Evolutionary conservation across 2,113 vertebrate genomes (phyloP).

Genomic region (Platysteira castanea): DNA sequence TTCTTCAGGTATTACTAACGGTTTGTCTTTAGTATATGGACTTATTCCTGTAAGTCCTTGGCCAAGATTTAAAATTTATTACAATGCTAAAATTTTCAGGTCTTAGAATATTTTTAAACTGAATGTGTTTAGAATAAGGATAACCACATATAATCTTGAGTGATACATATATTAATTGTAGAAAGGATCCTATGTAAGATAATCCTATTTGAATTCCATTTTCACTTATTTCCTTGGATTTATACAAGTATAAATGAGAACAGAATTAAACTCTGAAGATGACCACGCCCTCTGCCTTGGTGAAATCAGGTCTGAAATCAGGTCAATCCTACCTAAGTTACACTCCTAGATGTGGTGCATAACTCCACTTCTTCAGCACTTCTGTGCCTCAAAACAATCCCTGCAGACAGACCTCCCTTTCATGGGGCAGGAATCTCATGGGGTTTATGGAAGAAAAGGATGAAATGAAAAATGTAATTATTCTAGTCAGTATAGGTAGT

Average conservation of each 20-base stretch:
- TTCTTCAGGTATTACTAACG: neutral
- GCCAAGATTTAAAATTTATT: neutral
- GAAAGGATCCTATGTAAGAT: neutral
- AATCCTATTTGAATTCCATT: neutral
- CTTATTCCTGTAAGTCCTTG: neutral
- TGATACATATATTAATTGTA: neutral
- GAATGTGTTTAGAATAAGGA: neutral
- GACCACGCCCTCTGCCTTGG: neutral
- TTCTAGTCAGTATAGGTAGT: neutral
- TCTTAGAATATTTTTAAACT: neutral
- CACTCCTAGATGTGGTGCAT: neutral
- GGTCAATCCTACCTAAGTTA: neutral
- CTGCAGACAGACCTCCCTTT: neutral
- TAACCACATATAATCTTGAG: neutral
- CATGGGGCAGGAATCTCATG: rapidly evolving
- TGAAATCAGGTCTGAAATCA: neutral
- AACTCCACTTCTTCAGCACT: neutral
- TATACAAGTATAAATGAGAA: neutral
- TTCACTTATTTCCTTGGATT: neutral
- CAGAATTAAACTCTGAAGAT: neutral
- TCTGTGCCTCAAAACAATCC: neutral
- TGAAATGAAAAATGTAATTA: neutral
- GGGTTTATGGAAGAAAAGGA: neutral
- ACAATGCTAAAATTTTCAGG: neutral
- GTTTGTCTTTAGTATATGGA: neutral